These are phyloP conservation scores for Galagoides demidoff DNA, from an alignment of 2,797 vertebrate species.

Conservation along the genomic window DNA sequence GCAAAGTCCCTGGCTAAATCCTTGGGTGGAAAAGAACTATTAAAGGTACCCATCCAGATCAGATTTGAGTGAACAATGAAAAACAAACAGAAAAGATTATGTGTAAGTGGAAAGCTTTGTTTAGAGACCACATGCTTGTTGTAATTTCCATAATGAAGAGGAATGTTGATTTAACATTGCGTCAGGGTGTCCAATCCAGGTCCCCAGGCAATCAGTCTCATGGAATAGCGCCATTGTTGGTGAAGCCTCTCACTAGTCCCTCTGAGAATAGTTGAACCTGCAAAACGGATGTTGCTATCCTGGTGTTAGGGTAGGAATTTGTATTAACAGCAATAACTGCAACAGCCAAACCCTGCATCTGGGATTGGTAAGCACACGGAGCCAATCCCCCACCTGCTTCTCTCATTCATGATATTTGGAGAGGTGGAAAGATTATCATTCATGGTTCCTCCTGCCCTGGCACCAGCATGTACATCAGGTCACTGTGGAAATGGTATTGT, in stretches of 20 bases:
- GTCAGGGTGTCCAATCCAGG: too few relatives aligned
- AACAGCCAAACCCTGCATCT: background rate
- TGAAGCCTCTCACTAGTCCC: accelerated
- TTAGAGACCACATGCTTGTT: background rate
- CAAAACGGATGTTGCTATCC: background rate
- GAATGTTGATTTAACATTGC: background rate
- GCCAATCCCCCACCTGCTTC: background rate
- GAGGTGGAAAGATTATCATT: background rate
- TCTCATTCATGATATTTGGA: background rate
- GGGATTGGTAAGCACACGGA: accelerated
- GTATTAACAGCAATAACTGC: background rate
- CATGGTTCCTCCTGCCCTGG: background rate
- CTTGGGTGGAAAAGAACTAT: background rate
- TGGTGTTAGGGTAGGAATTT: accelerated
- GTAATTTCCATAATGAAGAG: background rate
- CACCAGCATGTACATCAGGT: accelerated
- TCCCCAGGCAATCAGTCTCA: background rate
- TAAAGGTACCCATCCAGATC: background rate
- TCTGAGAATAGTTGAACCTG: background rate
- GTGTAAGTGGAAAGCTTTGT: background rate
- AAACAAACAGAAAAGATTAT: background rate
- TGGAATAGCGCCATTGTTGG: too few relatives aligned
- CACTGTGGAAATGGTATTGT: accelerated
- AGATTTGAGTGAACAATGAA: background rate
- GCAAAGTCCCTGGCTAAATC: background rate